Evolutionary conservation across 2,797 vertebrate species (phyloP).

Genomic region (Australoheros facetus): DNA sequence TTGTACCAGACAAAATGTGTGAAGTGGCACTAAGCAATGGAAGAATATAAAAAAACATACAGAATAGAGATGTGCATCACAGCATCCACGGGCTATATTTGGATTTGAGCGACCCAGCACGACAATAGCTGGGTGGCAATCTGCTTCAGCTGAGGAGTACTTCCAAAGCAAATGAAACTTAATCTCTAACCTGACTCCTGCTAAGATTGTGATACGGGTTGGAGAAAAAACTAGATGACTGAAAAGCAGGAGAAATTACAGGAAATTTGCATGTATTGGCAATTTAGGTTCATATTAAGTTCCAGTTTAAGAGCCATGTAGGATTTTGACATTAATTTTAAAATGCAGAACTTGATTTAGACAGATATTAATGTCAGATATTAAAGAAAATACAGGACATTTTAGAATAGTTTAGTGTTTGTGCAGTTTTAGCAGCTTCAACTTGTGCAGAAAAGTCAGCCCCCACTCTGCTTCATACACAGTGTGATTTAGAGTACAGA

Average conservation of each 20-base stretch:
- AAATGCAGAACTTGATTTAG: neutral
- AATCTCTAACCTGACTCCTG: neutral
- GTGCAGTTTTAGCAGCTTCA: neutral
- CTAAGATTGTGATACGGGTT: neutral
- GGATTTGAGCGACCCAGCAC: neutral
- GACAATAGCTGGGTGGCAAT: neutral
- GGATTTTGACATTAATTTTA: neutral
- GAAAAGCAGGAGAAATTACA: neutral
- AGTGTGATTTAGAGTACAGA: conserved; percentile 4
- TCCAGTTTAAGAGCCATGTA: neutral
- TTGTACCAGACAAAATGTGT: neutral
- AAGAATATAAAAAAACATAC: neutral
- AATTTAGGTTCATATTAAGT: neutral
- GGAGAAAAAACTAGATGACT: neutral
- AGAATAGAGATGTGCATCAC: neutral
- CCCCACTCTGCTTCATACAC: neutral
- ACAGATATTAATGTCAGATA: neutral
- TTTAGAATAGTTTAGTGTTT: neutral
- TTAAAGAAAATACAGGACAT: neutral
- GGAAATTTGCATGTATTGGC: neutral
- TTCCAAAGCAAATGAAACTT: neutral
- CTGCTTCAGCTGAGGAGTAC: neutral
- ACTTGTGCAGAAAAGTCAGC: neutral
- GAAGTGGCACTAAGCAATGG: neutral
- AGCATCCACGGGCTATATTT: neutral